Percentiles rank a stretch among this genome's conserved stretches.
phyloP scores from a whole-genome alignment of 2,797 vertebrate genomes.

The Varecia variegata region DNA sequence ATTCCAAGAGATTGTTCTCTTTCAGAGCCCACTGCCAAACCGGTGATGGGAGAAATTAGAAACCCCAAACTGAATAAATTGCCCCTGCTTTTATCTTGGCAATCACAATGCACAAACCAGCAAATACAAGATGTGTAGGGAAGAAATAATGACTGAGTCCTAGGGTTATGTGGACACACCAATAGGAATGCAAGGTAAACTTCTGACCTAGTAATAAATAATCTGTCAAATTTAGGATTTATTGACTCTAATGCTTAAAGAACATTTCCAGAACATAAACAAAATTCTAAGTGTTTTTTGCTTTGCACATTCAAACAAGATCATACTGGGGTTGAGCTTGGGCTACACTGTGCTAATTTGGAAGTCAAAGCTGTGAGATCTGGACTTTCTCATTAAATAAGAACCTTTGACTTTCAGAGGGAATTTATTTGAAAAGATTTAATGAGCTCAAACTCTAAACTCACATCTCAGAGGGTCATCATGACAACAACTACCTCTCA shows the following conservation, averaged over 20 bases:
- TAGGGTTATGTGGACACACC: not conserved
- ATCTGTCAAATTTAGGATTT: not conserved
- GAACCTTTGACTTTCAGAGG: not conserved
- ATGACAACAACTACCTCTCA: not conserved
- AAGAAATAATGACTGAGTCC: not conserved
- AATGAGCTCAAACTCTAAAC: not conserved
- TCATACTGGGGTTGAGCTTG: not conserved
- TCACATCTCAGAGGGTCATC: not conserved
- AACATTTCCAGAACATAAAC: not conserved
- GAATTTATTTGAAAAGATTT: constrained; percentile 23
- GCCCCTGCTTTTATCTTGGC: constrained; percentile 43
- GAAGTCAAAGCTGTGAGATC: not conserved
- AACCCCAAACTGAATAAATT: constrained; percentile 73
- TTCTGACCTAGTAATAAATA: not conserved
- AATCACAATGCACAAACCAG: constrained; percentile 44
- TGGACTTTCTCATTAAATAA: constrained; percentile 19
- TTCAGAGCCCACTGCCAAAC: constrained; percentile 68
- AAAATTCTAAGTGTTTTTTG: not conserved
- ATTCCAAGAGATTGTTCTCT: constrained; percentile 74
- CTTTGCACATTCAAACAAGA: not conserved
- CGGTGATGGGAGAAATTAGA: constrained; percentile 76
- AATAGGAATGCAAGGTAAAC: not conserved
- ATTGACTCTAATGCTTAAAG: not conserved
- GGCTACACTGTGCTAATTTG: not conserved
- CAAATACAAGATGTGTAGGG: not conserved